Base-by-base conservation (phyloP, 2,113 vertebrate genomes). In the Asarcornis scutulata region DNA sequence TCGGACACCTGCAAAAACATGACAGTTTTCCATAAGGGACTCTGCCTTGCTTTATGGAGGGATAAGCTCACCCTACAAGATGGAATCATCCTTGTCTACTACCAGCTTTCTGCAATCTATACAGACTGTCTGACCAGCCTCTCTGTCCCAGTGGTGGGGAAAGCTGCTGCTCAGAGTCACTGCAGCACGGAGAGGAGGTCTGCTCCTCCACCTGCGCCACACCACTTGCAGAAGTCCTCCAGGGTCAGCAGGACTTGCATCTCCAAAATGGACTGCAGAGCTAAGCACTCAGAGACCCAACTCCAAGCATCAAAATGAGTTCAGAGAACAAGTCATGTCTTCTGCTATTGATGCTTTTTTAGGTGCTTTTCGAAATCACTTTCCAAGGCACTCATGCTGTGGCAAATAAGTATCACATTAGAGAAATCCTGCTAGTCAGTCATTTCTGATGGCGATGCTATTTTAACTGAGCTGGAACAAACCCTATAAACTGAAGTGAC, bases 381-480 rank as follows among this genome's bases (percentile, higher is more conserved):
- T 92, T 89, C 62, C 69, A 75, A 75, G 83, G 52, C 23, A 72
- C 0, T 0, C n/a, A 44, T 64, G 44, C n/a, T 53, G 40, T 69
- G 67, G 40, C 60, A 95, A 92, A 1, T 42, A 90, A 88, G 56
- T 32, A 91, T 36, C 31, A 62, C 58, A 84, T 66, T 66, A 94
- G 89, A 18, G 40, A 84, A 89, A 94, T 69, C 62, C 81, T 86
- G 13, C 53, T 68, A 76, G n/a, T 89, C 86, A 79, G 62, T 79
- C 15, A 89, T 63, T 96, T 93, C 71, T 89, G 80, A 78, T 40
- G 69, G 69, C 0, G 0, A 48, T 56, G 63, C 72, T 88, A 31
- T 74, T 84, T 89, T 89, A 89, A 75, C 62, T 55, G n/a, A 87
- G 93, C 60, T 69, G 63, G 69, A 84, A 89, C 62, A 91, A 95